Evolutionary conservation across 2,888 invertebrate genomes (phyloP).

Genomic region (Hypsopygia costalis): DNA sequence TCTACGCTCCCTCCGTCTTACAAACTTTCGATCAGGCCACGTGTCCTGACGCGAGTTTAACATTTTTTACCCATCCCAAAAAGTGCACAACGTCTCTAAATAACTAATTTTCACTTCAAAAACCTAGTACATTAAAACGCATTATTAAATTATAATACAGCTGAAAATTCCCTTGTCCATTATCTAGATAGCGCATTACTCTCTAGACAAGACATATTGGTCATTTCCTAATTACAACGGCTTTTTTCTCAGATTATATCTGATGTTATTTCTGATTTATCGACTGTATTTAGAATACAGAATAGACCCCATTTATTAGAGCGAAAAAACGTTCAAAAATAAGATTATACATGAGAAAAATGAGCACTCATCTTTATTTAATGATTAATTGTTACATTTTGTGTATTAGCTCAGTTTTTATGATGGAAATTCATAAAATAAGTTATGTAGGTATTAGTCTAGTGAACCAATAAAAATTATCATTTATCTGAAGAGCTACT

Average conservation of each 20-base stretch:
- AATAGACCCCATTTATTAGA: constrained; percentile 6
- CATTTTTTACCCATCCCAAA: too few species aligned
- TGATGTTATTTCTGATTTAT: constrained; percentile 12
- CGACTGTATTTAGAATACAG: constrained; percentile 2
- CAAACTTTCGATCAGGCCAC: too few species aligned
- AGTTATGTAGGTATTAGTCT: too few species aligned
- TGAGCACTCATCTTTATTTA: neutral
- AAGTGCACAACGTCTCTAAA: too few species aligned
- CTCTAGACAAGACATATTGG: constrained; percentile 35
- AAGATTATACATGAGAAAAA: neutral
- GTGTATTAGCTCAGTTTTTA: neutral
- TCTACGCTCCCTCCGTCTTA: too few species aligned
- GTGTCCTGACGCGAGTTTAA: too few species aligned
- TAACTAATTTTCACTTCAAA: too few species aligned
- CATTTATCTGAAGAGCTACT: too few species aligned
- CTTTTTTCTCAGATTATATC: constrained; percentile 23
- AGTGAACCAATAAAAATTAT: too few species aligned
- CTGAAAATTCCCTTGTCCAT: constrained; percentile 25
- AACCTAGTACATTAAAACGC: too few species aligned
- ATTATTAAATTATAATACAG: constrained; percentile 9
- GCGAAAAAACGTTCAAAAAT: neutral
- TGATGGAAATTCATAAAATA: neutral
- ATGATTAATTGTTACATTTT: constrained; percentile 2
- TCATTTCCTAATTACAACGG: constrained; percentile 37
- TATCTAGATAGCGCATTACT: constrained; percentile 35